Evolutionary conservation across 2,888 invertebrate species (phyloP), one percentile per base, ranked within the genome.

Genomic region (Tipula helvola): DNA sequence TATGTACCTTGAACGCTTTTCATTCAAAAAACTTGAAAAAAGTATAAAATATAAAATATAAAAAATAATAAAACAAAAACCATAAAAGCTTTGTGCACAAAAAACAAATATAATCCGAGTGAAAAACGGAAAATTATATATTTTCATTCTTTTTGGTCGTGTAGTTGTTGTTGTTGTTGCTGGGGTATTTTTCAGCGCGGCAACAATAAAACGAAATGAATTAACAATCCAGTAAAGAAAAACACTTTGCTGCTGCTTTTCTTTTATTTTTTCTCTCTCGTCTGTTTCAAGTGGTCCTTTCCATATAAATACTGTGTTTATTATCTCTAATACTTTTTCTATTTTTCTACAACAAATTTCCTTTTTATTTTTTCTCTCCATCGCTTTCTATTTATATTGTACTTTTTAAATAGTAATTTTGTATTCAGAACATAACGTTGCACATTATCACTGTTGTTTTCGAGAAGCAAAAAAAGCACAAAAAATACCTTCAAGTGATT

Each of bases 381-480:
- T 16, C 42, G 42, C 10, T 52, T 52, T 52, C 52, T 52, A 52
- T 71, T 28, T 71, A 71, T 71, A 28, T 28, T 28, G 28, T 28
- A 71, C 84, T 41, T 84, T 84, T 84, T 84, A 39, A 84, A 84
- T 36, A 41, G 41, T 84, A 84, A 39, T 84, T 84, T 84, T 84
- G 84, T 84, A 84, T 84, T 84, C 84, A 84, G 84, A 84, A 39
- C 84, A 84, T 41, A 84, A 41, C 41, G 41, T 84, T 84, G 84
- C 84, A 84, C 39, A 84, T 84, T 84, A 84, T 84, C 84, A 84
- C 84, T 71, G 71, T 71, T 71, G 71, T 71, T 71, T 18, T 71
- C 18, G 18, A 28, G 18, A 52, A 16, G 8, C n/a, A 10, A 71
- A 71, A 71, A 71, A 71, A 71, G 71, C 71, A 71, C 71, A 71